Conservation (phyloP, 2,888 invertebrate species). For the Cloeon dipterum region DNA sequence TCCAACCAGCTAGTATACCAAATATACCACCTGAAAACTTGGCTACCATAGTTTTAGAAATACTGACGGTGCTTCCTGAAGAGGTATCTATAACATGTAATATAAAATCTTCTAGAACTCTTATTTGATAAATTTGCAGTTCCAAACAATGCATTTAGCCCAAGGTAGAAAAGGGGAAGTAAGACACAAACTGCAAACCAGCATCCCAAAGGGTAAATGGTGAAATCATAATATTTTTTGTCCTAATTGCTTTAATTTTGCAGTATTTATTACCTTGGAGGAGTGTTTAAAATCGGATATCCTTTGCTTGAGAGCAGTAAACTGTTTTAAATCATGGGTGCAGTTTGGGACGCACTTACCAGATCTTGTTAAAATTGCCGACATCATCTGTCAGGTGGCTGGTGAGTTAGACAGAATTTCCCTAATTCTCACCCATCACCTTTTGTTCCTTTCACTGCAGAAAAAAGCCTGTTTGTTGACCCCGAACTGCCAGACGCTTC, state of each 20-base stretch:
- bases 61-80: conserved; percentile 67
- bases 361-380: no score
- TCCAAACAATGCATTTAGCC: conserved; percentile 21
- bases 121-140: conserved; percentile 12
- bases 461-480: no score
- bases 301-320: no score
- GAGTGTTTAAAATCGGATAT: no score
- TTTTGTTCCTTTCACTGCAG: no score
- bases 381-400: no score
- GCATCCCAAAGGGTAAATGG: conserved; percentile 16
- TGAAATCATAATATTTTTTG: neutral
- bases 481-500: conserved; percentile 28
- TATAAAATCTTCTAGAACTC: conserved; percentile 6
- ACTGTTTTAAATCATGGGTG: no score
- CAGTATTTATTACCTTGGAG: no score
- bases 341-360: no score
- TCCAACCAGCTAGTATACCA: conserved; percentile 27
- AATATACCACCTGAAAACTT: conserved; percentile 33
- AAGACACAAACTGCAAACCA: conserved; percentile 18
- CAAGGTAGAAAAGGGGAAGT: conserved; percentile 19
- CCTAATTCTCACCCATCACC: no score
- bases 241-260: no score
- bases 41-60: conserved; percentile 50
- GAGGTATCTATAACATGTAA: conserved; percentile 33
- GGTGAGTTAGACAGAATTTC: no score